These are phyloP conservation scores for Pipistrellus pygmaeus DNA, from an alignment of 2,797 vertebrate species.

Conservation along the genomic window DNA sequence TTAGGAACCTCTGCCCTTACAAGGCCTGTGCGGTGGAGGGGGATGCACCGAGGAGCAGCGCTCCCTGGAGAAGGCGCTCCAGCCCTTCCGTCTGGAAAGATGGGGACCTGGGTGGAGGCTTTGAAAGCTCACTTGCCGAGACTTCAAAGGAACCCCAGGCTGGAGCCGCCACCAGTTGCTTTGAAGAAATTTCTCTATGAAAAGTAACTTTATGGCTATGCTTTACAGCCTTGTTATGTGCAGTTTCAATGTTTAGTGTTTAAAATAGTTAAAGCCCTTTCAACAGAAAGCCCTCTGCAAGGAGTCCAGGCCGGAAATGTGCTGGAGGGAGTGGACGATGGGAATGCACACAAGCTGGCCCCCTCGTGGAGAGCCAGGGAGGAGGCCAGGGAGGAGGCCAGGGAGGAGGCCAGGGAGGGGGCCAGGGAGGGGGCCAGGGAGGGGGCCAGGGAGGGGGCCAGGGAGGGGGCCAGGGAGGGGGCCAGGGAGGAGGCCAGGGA, in stretches of 20 bases:
- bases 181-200: conserved; percentile 70
- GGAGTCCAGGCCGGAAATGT: not conserved
- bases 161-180: conserved; percentile 43
- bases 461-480: not conserved
- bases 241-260: conserved; percentile 43
- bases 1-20: not conserved
- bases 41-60: not conserved
- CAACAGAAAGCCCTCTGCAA: not conserved
- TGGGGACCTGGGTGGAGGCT: not conserved
- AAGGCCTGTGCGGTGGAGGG: not conserved
- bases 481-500: rapidly evolving
- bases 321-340: not conserved
- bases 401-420: not conserved
- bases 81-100: conserved; percentile 40
- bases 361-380: not conserved
- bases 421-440: rapidly evolving
- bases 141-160: conserved; percentile 49
- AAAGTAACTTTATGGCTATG: conserved; percentile 63
- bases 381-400: rapidly evolving
- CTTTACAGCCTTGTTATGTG: conserved; percentile 51
- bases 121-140: conserved; percentile 44
- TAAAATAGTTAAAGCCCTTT: conserved; percentile 64
- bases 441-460: rapidly evolving
- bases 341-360: not conserved
- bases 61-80: not conserved